Evolutionary conservation across 2,797 vertebrate species (phyloP).

Genomic region (Tauraco hartlaubi): DNA sequence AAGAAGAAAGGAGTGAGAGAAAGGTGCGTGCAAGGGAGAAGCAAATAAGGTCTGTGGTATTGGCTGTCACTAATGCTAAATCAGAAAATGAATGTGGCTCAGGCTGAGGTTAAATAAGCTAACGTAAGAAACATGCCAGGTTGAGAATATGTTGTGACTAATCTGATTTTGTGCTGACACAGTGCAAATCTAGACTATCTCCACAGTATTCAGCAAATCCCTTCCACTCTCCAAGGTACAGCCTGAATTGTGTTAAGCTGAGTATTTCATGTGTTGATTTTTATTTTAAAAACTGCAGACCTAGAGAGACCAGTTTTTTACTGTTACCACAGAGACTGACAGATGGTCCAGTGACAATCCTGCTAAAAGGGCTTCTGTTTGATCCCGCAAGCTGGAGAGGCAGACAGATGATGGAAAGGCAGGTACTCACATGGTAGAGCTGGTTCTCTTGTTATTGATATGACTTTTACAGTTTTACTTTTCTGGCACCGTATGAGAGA

Average conservation of each 20-base stretch:
- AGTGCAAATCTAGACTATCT: background rate
- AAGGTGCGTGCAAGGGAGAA: background rate
- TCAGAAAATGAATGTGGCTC: background rate
- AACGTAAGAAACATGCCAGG: background rate
- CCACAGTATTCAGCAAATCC: background rate
- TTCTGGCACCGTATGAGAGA: background rate
- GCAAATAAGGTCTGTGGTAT: background rate
- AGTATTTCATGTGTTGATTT: background rate
- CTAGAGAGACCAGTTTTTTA: background rate
- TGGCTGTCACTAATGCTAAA: background rate
- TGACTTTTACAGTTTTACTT: background rate
- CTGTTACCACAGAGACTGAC: background rate
- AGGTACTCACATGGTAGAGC: background rate
- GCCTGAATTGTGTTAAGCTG: background rate
- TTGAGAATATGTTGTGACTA: background rate
- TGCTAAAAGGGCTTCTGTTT: background rate
- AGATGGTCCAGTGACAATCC: background rate
- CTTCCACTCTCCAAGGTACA: background rate
- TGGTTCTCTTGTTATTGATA: background rate
- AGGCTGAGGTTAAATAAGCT: background rate
- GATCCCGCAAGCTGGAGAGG: background rate
- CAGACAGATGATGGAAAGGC: background rate
- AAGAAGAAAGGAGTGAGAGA: background rate
- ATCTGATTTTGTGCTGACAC: background rate
- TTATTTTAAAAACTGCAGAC: background rate